A percentile compares a stretch with the other conserved stretches of the same genome.
Evolutionary conservation across 2,888 invertebrate genomes (phyloP).

Genomic region (Hydrotaea diabolus): DNA sequence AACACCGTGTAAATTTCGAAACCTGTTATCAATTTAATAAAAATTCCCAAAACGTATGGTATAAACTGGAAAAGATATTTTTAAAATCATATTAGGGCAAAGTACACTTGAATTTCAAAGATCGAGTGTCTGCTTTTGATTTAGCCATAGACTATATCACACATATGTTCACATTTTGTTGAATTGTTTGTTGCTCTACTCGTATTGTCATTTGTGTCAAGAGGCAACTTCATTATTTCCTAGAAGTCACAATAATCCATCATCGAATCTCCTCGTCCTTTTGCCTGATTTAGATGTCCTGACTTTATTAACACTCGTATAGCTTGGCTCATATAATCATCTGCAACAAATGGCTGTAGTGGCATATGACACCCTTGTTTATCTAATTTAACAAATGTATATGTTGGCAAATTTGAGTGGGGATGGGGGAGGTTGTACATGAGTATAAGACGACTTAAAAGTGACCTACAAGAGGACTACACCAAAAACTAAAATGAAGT

Average conservation of each 20-base stretch:
- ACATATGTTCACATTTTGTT: constrained; percentile 23
- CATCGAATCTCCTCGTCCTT: constrained; percentile 1
- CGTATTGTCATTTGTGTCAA: no score
- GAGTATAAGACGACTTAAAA: not conserved
- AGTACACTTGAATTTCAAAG: not conserved
- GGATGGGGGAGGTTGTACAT: not conserved
- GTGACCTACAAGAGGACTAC: not conserved
- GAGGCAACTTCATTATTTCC: not conserved
- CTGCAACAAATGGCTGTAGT: not conserved
- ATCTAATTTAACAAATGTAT: not conserved
- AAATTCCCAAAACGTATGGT: constrained; percentile 52
- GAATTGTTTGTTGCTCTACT: not conserved
- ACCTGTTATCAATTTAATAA: constrained; percentile 48
- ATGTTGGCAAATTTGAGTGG: no score
- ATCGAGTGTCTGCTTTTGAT: not conserved
- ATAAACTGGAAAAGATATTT: constrained; percentile 26
- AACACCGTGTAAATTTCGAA: constrained; percentile 36
- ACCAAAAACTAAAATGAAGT: no score
- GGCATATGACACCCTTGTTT: not conserved
- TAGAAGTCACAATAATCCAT: constrained; percentile 27
- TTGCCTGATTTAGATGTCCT: not conserved
- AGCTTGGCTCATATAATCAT: not conserved
- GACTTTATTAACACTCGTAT: not conserved
- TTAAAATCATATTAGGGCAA: constrained; percentile 25
- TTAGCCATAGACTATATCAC: not conserved